These are phyloP conservation scores for Episyrphus balteatus DNA, from an alignment of 1,140 invertebrate genomes.

Conservation along the genomic window DNA sequence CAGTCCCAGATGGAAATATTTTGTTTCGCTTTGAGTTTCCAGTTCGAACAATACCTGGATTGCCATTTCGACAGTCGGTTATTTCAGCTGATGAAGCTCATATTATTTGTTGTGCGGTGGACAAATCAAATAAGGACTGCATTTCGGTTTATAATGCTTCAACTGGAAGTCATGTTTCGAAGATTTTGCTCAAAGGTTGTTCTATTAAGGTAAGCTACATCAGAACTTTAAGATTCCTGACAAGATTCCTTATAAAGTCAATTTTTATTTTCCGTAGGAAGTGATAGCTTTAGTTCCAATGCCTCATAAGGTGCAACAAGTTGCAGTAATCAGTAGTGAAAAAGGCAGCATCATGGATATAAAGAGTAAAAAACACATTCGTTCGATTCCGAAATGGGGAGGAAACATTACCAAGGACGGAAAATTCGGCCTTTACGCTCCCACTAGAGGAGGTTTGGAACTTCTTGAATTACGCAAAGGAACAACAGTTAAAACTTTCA, in stretches of 20 bases:
- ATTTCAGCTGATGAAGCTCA: constrained; percentile 70
- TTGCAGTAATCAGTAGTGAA: constrained; percentile 81
- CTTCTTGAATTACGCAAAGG: constrained; percentile 79
- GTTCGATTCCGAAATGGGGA: constrained; percentile 70
- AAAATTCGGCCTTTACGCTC: constrained; percentile 88
- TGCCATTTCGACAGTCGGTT: constrained; percentile 57
- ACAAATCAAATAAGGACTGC: constrained; percentile 73
- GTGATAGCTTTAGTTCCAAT: constrained; percentile 58
- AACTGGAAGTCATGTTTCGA: constrained; percentile 68
- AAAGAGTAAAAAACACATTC: constrained; percentile 62
- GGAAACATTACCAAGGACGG: constrained; percentile 74
- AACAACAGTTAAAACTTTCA: constrained; percentile 69
- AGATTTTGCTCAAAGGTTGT: constrained; percentile 50
- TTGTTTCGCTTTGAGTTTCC: constrained; percentile 72
- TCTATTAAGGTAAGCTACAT: constrained; percentile 47
- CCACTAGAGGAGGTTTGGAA: constrained; percentile 84
- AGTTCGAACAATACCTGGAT: constrained; percentile 52
- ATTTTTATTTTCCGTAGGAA: constrained; percentile 40
- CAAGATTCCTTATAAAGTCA: background rate
- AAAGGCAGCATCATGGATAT: constrained; percentile 81
- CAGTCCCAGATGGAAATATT: constrained; percentile 61
- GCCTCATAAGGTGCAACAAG: constrained; percentile 68
- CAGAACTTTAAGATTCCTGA: constrained; percentile 7
- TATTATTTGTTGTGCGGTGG: constrained; percentile 65
- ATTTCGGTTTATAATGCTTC: constrained; percentile 74